Percentiles rank a stretch among this genome's conserved stretches.
phyloP scores from a whole-genome alignment of 2,113 vertebrate species.

The Silurus meridionalis region DNA sequence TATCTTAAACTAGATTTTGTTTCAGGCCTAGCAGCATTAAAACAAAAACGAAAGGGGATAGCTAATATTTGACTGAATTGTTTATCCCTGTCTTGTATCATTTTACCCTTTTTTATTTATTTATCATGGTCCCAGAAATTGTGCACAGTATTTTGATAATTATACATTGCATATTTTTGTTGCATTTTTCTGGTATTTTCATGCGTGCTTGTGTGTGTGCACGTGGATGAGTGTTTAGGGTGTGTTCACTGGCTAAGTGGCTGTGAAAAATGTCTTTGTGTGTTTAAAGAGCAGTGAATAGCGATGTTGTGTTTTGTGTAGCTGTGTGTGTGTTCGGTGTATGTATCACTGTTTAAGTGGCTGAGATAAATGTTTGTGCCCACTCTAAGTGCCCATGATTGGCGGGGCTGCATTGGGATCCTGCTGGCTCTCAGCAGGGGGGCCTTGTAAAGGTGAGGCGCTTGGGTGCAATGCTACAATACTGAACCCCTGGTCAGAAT shows the following conservation, averaged over 20 bases:
- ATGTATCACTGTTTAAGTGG: conserved; percentile 48
- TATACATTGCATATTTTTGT: background rate
- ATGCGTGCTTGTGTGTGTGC: too few relatives aligned
- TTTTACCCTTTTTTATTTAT: background rate
- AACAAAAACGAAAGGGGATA: background rate
- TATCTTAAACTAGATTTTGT: background rate
- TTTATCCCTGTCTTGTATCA: background rate
- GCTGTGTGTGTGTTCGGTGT: conserved; percentile 41
- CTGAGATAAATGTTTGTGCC: conserved; percentile 44
- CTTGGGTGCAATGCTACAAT: conserved; percentile 67
- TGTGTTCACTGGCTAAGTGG: conserved; percentile 43
- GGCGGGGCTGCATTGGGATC: conserved; percentile 61
- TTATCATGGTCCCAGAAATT: background rate
- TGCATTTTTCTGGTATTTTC: background rate
- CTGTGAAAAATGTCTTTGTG: conserved; percentile 34
- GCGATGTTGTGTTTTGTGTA: conserved; percentile 20
- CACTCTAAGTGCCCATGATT: conserved; percentile 56
- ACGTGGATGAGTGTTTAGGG: conserved; percentile 18
- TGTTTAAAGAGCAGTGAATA: conserved; percentile 44
- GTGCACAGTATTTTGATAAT: background rate
- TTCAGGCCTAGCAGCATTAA: background rate
- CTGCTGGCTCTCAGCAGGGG: conserved; percentile 61
- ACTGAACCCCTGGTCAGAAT: conserved; percentile 68
- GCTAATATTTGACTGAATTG: background rate
- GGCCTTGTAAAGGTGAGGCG: conserved; percentile 74